phyloP scores from a whole-genome alignment of 2,113 vertebrate genomes.

The Ibidorhyncha struthersii region DNA sequence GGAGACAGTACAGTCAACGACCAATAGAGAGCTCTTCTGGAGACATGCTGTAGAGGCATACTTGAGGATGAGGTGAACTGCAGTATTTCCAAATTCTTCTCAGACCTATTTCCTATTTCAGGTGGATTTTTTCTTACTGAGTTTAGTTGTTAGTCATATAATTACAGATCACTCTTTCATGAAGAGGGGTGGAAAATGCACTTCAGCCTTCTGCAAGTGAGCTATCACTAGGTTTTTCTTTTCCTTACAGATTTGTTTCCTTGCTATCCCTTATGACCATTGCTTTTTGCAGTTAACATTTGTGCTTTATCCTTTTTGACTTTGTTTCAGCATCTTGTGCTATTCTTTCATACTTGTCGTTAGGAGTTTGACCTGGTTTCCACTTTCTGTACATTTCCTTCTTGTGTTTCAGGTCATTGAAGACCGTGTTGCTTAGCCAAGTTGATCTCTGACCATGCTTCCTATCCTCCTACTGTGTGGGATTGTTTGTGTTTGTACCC shows the following conservation, averaged over 20 bases:
- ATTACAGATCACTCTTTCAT: not conserved
- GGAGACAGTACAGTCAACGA: not conserved
- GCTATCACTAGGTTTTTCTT: not conserved
- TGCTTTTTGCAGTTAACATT: not conserved
- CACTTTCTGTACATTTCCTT: slow-evolving; percentile 38
- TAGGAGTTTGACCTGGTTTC: slow-evolving; percentile 16
- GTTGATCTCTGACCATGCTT: slow-evolving; percentile 6
- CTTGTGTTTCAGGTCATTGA: slow-evolving; percentile 40
- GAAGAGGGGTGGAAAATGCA: not conserved
- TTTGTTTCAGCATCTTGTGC: not conserved
- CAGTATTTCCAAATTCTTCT: not conserved
- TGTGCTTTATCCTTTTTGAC: not conserved
- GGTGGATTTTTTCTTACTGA: not conserved
- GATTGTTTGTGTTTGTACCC: slow-evolving; percentile 35
- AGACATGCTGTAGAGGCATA: not conserved
- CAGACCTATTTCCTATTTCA: not conserved
- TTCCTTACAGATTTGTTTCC: not conserved
- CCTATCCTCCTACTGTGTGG: slow-evolving; percentile 31
- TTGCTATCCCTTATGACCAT: not conserved
- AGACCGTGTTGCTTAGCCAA: not conserved
- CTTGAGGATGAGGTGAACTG: not conserved
- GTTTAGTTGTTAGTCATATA: not conserved
- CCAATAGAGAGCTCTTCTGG: not conserved
- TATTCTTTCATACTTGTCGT: not conserved
- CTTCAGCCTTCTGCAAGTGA: not conserved